These are phyloP conservation scores for Boleophthalmus pectinirostris DNA, from an alignment of 2,113 vertebrate genomes.

Conservation along the genomic window DNA sequence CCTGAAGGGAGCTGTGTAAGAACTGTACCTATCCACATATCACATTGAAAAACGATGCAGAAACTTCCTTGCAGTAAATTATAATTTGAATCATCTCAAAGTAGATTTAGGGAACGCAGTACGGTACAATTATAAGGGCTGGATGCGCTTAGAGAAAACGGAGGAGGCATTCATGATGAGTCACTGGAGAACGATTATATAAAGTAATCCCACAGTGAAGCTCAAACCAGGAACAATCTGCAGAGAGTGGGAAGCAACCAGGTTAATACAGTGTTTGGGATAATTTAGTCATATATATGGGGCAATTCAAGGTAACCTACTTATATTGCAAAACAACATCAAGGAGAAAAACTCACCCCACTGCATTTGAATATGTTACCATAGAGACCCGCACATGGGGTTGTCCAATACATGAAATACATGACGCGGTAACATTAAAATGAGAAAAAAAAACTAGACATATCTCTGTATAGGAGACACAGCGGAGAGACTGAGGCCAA, in stretches of 20 bases:
- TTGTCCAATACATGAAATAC: neutral
- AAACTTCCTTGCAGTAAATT: constrained; percentile 9
- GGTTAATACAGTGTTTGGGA: constrained; percentile 61
- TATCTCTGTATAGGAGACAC: constrained; percentile 1
- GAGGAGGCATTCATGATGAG: constrained; percentile 61
- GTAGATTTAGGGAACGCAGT: constrained; percentile 40
- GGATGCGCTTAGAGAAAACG: constrained; percentile 51
- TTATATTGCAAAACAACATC: constrained; percentile 24
- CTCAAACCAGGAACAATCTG: constrained; percentile 57
- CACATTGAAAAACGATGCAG: neutral
- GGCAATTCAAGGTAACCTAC: constrained; percentile 29
- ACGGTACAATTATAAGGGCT: constrained; percentile 43
- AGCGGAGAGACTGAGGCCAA: constrained; percentile 3
- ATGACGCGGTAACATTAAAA: neutral
- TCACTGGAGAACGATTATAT: constrained; percentile 65
- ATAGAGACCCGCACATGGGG: constrained; percentile 5
- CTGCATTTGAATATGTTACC: constrained; percentile 1
- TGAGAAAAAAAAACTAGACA: constrained; percentile 5
- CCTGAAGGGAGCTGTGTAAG: neutral
- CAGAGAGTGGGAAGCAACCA: constrained; percentile 46
- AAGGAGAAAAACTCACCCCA: neutral
- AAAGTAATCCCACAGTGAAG: constrained; percentile 60
- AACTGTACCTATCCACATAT: neutral
- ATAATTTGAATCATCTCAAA: constrained; percentile 32
- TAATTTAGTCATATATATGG: constrained; percentile 44